Conservation (phyloP, 2,888 invertebrate genomes). For the Drosophila anomalipes region DNA sequence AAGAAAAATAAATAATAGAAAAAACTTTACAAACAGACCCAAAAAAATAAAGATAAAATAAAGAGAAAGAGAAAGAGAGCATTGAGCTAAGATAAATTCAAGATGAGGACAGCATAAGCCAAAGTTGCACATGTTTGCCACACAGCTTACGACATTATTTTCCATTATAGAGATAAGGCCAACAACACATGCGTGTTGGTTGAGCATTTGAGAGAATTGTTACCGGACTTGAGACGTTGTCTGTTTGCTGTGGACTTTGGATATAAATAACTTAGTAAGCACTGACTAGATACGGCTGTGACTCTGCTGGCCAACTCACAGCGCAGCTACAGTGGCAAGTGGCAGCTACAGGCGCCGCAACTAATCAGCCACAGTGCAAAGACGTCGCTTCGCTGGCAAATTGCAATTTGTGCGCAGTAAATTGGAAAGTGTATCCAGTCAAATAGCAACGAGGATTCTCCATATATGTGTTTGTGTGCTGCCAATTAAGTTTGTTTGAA, state of each 20-base stretch:
- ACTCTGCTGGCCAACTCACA: constrained; percentile 25
- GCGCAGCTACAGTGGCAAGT: constrained; percentile 32
- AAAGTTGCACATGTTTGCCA: constrained; percentile 28
- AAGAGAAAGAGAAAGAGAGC: constrained; percentile 14
- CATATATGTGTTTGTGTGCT: not conserved
- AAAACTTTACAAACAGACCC: constrained; percentile 33
- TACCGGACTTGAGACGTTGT: constrained; percentile 31
- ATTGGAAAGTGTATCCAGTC: constrained; percentile 37
- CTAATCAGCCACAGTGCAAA: constrained; percentile 55
- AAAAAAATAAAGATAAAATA: not conserved
- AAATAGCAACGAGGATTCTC: constrained; percentile 11
- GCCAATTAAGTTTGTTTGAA: constrained; percentile 37
- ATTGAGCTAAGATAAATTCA: constrained; percentile 52
- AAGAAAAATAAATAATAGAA: constrained; percentile 13
- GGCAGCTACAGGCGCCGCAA: constrained; percentile 36
- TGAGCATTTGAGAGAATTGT: not conserved
- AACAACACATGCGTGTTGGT: constrained; percentile 17
- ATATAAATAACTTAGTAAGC: constrained; percentile 68
- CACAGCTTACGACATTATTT: constrained; percentile 60
- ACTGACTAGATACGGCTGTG: constrained; percentile 15
- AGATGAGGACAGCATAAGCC: constrained; percentile 48
- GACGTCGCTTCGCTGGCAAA: constrained; percentile 35
- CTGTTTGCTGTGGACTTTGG: constrained; percentile 32
- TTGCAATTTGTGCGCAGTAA: constrained; percentile 52
- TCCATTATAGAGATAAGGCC: constrained; percentile 59